phyloP scores from a whole-genome alignment of 2,113 vertebrate genomes.

The Tupaia chinensis region DNA sequence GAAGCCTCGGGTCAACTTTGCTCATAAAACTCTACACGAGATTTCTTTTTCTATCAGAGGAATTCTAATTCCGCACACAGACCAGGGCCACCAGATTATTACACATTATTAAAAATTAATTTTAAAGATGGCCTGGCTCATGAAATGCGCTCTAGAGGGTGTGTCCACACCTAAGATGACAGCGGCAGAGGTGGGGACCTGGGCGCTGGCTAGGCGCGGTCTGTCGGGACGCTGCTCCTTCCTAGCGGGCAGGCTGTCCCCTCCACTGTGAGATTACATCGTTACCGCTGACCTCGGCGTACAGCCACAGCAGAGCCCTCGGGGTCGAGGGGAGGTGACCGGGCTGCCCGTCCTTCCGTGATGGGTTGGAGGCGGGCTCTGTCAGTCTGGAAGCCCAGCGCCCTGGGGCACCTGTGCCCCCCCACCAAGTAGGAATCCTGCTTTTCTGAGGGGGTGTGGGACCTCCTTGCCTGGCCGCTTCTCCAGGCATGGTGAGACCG shows the following conservation, averaged over 20 bases:
- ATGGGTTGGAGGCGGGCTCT: too few relatives aligned
- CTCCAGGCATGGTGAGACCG: too few relatives aligned
- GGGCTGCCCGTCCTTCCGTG: too few relatives aligned
- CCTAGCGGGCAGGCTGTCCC: too few relatives aligned
- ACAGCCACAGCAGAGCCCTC: too few relatives aligned
- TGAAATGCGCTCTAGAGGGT: conserved; percentile 78
- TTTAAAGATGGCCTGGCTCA: conserved; percentile 84
- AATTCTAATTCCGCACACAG: conserved; percentile 91
- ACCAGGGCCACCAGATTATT: conserved; percentile 90
- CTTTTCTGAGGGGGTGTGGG: too few relatives aligned
- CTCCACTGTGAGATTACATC: fast-evolving
- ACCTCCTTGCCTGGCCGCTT: too few relatives aligned
- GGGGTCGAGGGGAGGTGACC: too few relatives aligned
- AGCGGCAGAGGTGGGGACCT: background rate
- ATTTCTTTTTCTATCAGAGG: conserved; percentile 90
- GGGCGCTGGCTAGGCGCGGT: too few relatives aligned
- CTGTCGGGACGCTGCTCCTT: background rate
- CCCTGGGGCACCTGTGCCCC: too few relatives aligned
- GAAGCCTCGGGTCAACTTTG: conserved; percentile 92
- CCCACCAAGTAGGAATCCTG: too few relatives aligned
- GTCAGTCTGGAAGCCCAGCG: too few relatives aligned
- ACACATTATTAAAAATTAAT: conserved; percentile 95
- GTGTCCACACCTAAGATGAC: conserved; percentile 66
- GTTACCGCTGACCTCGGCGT: background rate
- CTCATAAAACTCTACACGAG: conserved; percentile 92